Evolutionary conservation across 1,140 invertebrate species (phyloP).

Genomic region (Homarus americanus): DNA sequence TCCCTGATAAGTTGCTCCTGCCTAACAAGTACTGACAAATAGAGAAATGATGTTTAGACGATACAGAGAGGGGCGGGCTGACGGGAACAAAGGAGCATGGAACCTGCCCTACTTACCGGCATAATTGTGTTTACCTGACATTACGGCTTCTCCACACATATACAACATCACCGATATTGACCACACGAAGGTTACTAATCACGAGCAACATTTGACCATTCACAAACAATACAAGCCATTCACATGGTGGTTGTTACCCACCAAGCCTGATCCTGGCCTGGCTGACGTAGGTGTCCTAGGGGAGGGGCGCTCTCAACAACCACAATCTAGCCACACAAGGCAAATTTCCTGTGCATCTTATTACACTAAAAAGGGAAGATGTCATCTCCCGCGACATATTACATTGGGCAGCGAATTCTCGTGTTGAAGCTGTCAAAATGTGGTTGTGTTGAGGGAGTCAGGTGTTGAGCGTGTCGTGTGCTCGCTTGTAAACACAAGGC

Average conservation of each 20-base stretch:
- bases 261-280: background rate
- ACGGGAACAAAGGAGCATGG: conserved; percentile 43
- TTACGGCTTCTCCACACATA: conserved; percentile 40
- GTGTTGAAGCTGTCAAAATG: too few species aligned
- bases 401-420: background rate
- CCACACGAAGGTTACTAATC: conserved; percentile 9
- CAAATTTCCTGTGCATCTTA: background rate
- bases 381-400: background rate
- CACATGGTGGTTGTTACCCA: background rate
- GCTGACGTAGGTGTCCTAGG: background rate
- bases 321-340: background rate
- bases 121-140: conserved; percentile 59
- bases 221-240: background rate
- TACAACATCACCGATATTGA: conserved; percentile 16
- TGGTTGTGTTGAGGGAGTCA: too few species aligned
- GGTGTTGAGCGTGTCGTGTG: background rate
- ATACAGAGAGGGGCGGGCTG: conserved; percentile 18
- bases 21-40: conserved; percentile 51
- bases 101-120: conserved; percentile 38
- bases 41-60: conserved; percentile 10
- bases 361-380: background rate
- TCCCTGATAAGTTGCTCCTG: conserved; percentile 67
- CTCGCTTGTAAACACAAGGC: background rate
- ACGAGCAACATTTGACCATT: background rate
- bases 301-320: background rate